phyloP scores from a whole-genome alignment of 2,888 invertebrate genomes.

The Brenthis hecate region DNA sequence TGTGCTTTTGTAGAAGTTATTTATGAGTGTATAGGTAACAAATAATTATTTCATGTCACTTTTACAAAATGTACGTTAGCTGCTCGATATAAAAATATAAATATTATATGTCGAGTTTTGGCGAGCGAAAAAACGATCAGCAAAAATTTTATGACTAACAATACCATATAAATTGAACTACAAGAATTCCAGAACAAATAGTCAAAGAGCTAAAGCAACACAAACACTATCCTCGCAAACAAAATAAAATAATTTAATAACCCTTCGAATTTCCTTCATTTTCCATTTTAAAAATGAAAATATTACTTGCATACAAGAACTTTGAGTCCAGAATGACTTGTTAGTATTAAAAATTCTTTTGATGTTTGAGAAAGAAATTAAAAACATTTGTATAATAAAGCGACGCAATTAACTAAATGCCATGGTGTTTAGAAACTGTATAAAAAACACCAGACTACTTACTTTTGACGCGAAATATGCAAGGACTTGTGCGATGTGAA shows the following conservation, averaged over 20 bases:
- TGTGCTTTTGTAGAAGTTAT: too few species aligned
- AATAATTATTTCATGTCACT: too few species aligned
- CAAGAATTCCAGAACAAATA: neutral
- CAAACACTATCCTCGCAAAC: constrained; percentile 4
- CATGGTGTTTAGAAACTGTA: constrained; percentile 43
- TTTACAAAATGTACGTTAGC: too few species aligned
- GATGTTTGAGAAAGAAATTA: constrained; percentile 63
- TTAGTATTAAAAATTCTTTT: constrained; percentile 47
- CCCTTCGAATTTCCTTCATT: constrained; percentile 2
- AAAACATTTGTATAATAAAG: constrained; percentile 62
- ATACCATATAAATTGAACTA: neutral
- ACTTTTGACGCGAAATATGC: constrained; percentile 32
- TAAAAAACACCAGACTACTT: constrained; percentile 42
- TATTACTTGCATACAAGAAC: constrained; percentile 17
- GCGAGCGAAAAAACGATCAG: too few species aligned
- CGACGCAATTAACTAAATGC: constrained; percentile 44
- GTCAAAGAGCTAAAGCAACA: constrained; percentile 18
- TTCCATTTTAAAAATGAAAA: neutral
- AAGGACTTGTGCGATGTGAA: neutral
- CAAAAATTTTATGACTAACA: neutral
- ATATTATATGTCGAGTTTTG: too few species aligned
- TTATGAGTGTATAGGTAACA: too few species aligned
- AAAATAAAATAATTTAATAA: constrained; percentile 15
- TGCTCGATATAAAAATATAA: too few species aligned
- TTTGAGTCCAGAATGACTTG: constrained; percentile 28